These are phyloP conservation scores for Ptilodon capucinus DNA, from an alignment of 2,888 invertebrate genomes.

Conservation along the genomic window DNA sequence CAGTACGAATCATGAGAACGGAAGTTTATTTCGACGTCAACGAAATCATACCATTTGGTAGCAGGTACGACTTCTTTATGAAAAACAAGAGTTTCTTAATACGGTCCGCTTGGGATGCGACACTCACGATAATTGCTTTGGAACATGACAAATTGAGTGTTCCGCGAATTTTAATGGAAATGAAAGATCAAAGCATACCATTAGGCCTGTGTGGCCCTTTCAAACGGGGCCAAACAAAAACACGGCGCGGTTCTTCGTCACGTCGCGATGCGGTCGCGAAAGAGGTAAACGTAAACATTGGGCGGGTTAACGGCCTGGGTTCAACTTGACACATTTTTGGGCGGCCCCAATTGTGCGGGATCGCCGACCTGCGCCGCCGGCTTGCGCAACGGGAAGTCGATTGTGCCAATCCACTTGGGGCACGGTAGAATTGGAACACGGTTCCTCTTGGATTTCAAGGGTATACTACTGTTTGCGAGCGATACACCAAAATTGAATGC, in stretches of 20 bases:
- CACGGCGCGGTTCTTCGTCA: constrained; percentile 27
- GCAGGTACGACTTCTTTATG: neutral
- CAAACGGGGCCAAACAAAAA: constrained; percentile 11
- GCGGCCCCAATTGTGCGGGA: constrained; percentile 73
- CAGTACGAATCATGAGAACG: too few relatives aligned
- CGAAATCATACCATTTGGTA: too few relatives aligned
- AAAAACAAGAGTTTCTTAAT: constrained; percentile 10
- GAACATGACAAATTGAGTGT: constrained; percentile 26
- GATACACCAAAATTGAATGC: neutral
- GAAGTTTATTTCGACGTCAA: too few relatives aligned
- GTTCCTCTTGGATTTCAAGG: constrained; percentile 17
- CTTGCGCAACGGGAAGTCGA: constrained; percentile 73
- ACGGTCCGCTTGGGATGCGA: constrained; percentile 16
- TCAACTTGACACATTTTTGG: constrained; percentile 82
- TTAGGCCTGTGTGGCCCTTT: constrained; percentile 24
- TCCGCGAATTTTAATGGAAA: constrained; percentile 3
- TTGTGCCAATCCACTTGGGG: constrained; percentile 53
- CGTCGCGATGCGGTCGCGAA: constrained; percentile 43
- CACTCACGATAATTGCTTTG: constrained; percentile 18
- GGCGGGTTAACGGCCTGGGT: constrained; percentile 72
- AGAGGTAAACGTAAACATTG: constrained; percentile 66
- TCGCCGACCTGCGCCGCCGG: constrained; percentile 63
- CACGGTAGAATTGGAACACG: constrained; percentile 41
- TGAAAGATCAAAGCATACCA: constrained; percentile 23
- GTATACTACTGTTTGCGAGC: neutral